Base-by-base conservation (phyloP, 37 sponge, comb jelly and placozoan genomes). In the Agelas oroides region DNA sequence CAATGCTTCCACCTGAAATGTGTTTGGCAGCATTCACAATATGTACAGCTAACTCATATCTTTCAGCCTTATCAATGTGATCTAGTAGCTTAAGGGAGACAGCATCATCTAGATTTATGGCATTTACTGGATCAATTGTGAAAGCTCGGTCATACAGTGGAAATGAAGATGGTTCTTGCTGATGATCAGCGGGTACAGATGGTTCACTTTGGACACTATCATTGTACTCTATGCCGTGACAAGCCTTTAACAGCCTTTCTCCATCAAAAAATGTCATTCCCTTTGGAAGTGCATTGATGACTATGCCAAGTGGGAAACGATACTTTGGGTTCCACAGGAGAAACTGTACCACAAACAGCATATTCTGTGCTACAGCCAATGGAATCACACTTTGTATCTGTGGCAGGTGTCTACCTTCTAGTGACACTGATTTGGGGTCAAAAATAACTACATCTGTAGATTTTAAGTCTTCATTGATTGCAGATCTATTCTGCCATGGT, bases 101-200 rank as follows among this genome's bases (percentile, higher is more conserved):
- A 20, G 94, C 94, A 93, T 93, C 90, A 73, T 93, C 94, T 27
- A 89, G 79, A 20, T 79, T 77, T 5, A 25, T 32, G 17, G 94
- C 86, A 56, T 59, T 79, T 54, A 71, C 60, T 36, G 94, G 94
- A 60, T 93, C 94, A 78, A 93, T 93, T 39, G 90, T 93, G 55
- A 93, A 86, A 16, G 83, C 89, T 35, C 63, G 84, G 62, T 75
- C 53, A 24, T 83, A 59, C 5, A 80, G 30, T 2, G 24, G 23
- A 11, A 31, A 17, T n/a, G n/a, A n/a, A n/a, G 39, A 40, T 11
- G 55, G 65, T 2, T 38, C 76, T 36, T 31, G 21, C 40, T 76
- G 36, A 35, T 2, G 59, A 28, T 37, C 46, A 36, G 31, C 25
- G 54, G 70, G 25, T 24, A 37, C 40, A 30, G 19, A 11, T 17